Percentiles rank a stretch among this genome's conserved stretches.
phyloP scores from a whole-genome alignment of 2,888 invertebrate species.

The Agrilus mali region DNA sequence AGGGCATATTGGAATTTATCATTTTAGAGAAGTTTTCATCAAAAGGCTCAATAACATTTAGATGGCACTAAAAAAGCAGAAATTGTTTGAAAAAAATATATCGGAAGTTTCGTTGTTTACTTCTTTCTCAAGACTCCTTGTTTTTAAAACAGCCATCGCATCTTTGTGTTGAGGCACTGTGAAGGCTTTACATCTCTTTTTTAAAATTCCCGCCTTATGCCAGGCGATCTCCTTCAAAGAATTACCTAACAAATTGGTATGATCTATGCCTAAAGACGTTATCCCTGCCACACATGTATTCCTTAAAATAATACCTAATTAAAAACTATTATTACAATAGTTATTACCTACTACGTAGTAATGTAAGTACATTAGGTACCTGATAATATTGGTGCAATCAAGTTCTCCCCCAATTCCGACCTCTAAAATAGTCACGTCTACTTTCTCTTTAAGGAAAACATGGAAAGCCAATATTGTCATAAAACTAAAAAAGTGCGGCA shows the following conservation, averaged over 20 bases:
- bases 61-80: conserved; percentile 42
- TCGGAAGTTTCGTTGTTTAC: too few relatives aligned
- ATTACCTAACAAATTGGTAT: conserved; percentile 67
- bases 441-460: conserved; percentile 70
- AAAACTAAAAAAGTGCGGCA: conserved; percentile 93
- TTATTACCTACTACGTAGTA: too few relatives aligned
- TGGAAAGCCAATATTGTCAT: conserved; percentile 84
- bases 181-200: conserved; percentile 55
- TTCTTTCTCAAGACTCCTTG: conserved; percentile 49
- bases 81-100: background rate
- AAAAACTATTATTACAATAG: too few relatives aligned
- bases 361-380: too few relatives aligned
- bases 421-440: conserved; percentile 90
- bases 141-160: conserved; percentile 53
- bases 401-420: conserved; percentile 94
- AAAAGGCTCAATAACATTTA: conserved; percentile 49
- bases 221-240: conserved; percentile 80
- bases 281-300: conserved; percentile 61
- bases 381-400: conserved; percentile 88
- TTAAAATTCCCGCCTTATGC: conserved; percentile 95
- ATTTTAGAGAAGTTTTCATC: conserved; percentile 20
- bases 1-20: conserved; percentile 14
- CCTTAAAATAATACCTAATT: conserved; percentile 1
- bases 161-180: conserved; percentile 52
- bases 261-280: conserved; percentile 83